phyloP scores from a whole-genome alignment of 2,888 invertebrate genomes.

The Troides oblongomaculatus region DNA sequence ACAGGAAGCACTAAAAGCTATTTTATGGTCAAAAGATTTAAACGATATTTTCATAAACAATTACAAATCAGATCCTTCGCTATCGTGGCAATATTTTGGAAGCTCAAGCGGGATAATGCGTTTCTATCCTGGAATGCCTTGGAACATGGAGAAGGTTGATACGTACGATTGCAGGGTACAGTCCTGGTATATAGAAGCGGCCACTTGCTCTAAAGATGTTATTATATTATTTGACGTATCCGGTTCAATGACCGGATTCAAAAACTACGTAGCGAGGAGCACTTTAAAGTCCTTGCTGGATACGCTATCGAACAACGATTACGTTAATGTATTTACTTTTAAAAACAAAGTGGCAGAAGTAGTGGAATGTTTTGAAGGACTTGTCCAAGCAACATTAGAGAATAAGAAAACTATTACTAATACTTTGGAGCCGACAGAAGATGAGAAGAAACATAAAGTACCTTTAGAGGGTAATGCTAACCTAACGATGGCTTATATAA shows the following conservation, averaged over 20 bases:
- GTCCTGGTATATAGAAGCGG: slow-evolving; percentile 98
- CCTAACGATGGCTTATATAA: slow-evolving; percentile 88
- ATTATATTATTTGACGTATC: slow-evolving; percentile 96
- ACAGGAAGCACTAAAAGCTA: slow-evolving; percentile 65
- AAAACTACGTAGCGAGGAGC: slow-evolving; percentile 87
- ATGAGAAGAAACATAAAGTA: slow-evolving; percentile 70
- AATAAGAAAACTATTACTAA: slow-evolving; percentile 88
- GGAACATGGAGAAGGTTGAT: slow-evolving; percentile 81
- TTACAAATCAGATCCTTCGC: slow-evolving; percentile 91
- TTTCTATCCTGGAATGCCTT: slow-evolving; percentile 92
- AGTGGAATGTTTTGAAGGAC: slow-evolving; percentile 90
- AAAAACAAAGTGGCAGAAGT: slow-evolving; percentile 86
- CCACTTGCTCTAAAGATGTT: slow-evolving; percentile 98
- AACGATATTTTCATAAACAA: slow-evolving; percentile 92
- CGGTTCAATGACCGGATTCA: slow-evolving; percentile 96
- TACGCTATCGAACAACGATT: slow-evolving; percentile 98
- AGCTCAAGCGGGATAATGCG: slow-evolving; percentile 95
- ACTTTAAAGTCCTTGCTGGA: slow-evolving; percentile 94
- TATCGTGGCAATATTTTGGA: slow-evolving; percentile 99
- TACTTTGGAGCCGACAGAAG: slow-evolving; percentile 76
- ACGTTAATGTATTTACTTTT: slow-evolving; percentile 93
- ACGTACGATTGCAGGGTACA: slow-evolving; percentile 95
- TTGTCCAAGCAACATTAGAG: slow-evolving; percentile 94
- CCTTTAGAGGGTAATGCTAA: slow-evolving; percentile 90
- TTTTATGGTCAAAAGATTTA: slow-evolving; percentile 93